Percentiles rank a stretch among this genome's conserved stretches.
Conservation (phyloP, 2,888 invertebrate species). For the Sesia bembeciformis region DNA sequence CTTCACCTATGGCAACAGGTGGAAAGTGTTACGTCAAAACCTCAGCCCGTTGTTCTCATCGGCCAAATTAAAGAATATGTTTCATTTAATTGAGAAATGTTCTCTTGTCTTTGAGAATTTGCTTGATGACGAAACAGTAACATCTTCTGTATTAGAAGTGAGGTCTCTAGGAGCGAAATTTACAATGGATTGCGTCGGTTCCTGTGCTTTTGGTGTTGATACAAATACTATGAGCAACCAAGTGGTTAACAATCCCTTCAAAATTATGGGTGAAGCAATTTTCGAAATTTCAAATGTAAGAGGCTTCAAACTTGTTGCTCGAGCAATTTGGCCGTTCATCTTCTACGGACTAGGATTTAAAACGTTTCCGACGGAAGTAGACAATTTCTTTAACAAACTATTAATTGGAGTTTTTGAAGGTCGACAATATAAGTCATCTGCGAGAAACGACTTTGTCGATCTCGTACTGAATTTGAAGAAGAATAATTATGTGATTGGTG, state of each 20-base stretch:
- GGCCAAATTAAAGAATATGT: slow-evolving; percentile 16
- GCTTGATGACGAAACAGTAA: slow-evolving; percentile 6
- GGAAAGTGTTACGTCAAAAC: slow-evolving; percentile 17
- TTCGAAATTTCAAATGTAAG: slow-evolving; percentile 21
- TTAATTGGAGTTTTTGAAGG: background rate
- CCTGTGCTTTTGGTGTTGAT: slow-evolving; percentile 8
- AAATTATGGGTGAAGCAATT: slow-evolving; percentile 24
- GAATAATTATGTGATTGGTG: background rate
- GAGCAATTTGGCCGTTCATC: slow-evolving; percentile 36
- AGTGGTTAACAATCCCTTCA: slow-evolving; percentile 17
- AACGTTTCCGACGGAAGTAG: slow-evolving; percentile 19
- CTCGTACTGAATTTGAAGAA: background rate
- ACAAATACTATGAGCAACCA: slow-evolving; percentile 5
- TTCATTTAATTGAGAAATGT: slow-evolving; percentile 16
- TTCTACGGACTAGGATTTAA: slow-evolving; percentile 35
- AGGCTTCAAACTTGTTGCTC: slow-evolving; percentile 20
- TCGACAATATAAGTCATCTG: background rate
- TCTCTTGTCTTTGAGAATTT: slow-evolving; percentile 8
- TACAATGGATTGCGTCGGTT: slow-evolving; percentile 8
- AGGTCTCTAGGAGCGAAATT: slow-evolving; percentile 7
- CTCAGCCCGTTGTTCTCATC: slow-evolving; percentile 16
- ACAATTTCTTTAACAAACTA: slow-evolving; percentile 3
- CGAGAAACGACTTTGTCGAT: background rate
- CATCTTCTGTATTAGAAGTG: slow-evolving; percentile 5
- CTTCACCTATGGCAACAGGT: slow-evolving; percentile 9